Percentiles rank a stretch among this genome's conserved stretches.
phyloP scores from a whole-genome alignment of 2,113 vertebrate genomes.

The Pristiophorus japonicus region DNA sequence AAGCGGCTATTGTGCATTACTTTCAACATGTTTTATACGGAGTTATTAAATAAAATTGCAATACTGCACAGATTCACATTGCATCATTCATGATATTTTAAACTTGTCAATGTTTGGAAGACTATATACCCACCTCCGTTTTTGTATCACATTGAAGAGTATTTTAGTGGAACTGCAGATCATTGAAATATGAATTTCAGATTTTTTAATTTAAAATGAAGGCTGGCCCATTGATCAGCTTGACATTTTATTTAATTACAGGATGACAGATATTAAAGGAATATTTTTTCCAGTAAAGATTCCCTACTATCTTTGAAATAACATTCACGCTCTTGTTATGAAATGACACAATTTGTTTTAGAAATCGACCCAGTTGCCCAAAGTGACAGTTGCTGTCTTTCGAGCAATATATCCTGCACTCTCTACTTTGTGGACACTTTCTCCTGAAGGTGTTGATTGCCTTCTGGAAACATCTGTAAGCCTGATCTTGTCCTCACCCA shows the following conservation, averaged over 20 bases:
- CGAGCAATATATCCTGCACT: neutral
- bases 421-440: neutral
- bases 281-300: neutral
- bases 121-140: neutral
- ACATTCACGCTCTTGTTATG: neutral
- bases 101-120: neutral
- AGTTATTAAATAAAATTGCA: neutral
- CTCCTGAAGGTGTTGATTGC: neutral
- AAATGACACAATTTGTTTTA: neutral
- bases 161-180: neutral
- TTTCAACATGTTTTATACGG: neutral
- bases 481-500: neutral
- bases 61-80: neutral
- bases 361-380: neutral
- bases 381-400: neutral
- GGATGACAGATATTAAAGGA: neutral
- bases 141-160: neutral
- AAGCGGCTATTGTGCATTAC: neutral
- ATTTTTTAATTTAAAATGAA: conserved; percentile 14
- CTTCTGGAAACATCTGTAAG: neutral
- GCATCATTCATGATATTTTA: neutral
- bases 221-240: neutral
- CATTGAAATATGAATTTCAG: neutral
- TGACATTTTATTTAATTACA: neutral
- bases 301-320: neutral